Evolutionary conservation across 2,797 vertebrate species (phyloP).

Genomic region (Enteromius anoplus): DNA sequence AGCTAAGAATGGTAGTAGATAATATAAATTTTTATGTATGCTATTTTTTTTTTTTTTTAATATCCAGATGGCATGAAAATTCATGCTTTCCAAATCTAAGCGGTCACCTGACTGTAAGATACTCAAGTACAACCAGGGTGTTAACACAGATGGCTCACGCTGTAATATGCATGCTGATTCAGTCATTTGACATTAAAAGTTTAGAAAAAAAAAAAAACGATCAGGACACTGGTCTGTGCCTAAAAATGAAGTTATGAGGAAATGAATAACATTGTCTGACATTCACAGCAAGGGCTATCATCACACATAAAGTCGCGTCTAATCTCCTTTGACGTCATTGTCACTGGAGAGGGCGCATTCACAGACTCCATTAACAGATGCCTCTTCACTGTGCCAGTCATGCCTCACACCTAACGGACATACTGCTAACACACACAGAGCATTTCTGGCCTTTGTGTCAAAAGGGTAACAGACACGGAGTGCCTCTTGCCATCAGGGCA

Average conservation of each 20-base stretch:
- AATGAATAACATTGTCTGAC: constrained; percentile 53
- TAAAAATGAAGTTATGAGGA: constrained; percentile 43
- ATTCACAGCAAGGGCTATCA: constrained; percentile 50
- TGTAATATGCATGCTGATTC: constrained; percentile 32
- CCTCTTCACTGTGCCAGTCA: constrained; percentile 45
- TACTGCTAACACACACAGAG: constrained; percentile 36
- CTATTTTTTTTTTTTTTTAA: background rate
- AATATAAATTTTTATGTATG: background rate
- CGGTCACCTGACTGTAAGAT: constrained; percentile 13
- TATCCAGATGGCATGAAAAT: constrained; percentile 28
- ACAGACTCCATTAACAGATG: constrained; percentile 53
- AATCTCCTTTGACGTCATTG: constrained; percentile 52
- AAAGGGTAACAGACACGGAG: constrained; percentile 44
- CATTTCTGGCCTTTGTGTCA: constrained; percentile 42
- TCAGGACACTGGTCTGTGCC: constrained; percentile 22
- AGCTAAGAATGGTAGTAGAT: constrained; percentile 2
- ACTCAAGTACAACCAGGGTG: constrained; percentile 24
- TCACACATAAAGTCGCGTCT: constrained; percentile 55
- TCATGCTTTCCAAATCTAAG: constrained; percentile 39
- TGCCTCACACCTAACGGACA: constrained; percentile 44
- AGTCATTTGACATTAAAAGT: constrained; percentile 42
- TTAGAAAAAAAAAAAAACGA: constrained; percentile 15
- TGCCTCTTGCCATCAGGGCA: constrained; percentile 35
- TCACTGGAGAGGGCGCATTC: constrained; percentile 50
- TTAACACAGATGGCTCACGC: constrained; percentile 33